These are phyloP conservation scores for Peromyscus attwateri DNA, from an alignment of 2,797 vertebrate species.

Conservation along the genomic window DNA sequence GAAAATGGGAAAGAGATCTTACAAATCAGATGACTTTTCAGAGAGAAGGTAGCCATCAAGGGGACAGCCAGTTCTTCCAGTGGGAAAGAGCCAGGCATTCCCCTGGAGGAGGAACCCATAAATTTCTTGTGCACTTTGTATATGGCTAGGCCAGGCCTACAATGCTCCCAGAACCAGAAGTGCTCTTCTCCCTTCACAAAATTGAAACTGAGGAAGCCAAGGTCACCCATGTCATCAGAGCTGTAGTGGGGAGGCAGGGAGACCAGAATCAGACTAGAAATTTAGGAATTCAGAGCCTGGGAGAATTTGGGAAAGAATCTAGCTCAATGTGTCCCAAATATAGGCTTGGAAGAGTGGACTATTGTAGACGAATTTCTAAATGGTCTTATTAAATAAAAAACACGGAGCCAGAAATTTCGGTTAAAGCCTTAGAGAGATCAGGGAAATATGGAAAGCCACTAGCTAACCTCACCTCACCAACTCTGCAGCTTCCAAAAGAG, in stretches of 20 bases:
- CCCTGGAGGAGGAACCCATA: not conserved
- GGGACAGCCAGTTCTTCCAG: not conserved
- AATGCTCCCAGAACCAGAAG: not conserved
- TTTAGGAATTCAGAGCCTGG: not conserved
- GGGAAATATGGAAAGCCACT: no score
- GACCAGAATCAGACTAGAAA: not conserved
- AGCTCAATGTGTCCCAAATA: not conserved
- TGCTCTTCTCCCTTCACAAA: not conserved
- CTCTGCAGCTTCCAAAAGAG: no score
- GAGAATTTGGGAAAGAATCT: not conserved
- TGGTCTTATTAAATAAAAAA: no score
- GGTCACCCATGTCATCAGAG: not conserved
- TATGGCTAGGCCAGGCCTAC: not conserved
- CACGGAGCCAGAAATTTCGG: no score
- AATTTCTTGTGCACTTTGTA: not conserved
- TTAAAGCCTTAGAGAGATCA: no score
- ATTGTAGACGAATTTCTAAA: no score
- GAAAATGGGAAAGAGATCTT: conserved; percentile 54
- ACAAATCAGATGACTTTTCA: conserved; percentile 61
- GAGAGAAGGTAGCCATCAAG: not conserved
- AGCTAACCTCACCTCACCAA: no score
- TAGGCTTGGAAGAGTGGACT: not conserved
- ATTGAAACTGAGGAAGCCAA: not conserved
- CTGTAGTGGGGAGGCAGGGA: not conserved
- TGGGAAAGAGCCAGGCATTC: not conserved